Conservation (phyloP, 2,113 vertebrate genomes). For the Heteronetta atricapilla region DNA sequence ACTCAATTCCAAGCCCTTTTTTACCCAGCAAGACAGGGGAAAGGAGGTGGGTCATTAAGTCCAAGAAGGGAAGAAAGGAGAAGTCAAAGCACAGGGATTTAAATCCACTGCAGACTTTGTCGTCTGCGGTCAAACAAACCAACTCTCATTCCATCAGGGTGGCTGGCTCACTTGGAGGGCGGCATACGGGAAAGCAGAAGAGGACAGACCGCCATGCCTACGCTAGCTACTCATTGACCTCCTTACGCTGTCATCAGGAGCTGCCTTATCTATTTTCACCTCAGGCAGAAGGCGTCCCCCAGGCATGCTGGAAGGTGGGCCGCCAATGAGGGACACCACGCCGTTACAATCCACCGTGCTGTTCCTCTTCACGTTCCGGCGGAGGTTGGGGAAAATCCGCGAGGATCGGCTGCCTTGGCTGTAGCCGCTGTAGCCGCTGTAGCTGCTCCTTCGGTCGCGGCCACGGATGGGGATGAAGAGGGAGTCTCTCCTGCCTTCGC, state of each 20-base stretch:
- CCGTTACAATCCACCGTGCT: constrained; percentile 99
- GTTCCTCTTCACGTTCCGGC: constrained; percentile 92
- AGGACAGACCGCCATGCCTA: constrained; percentile 82
- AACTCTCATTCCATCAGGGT: neutral
- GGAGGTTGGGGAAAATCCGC: constrained; percentile 89
- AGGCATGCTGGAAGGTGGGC: constrained; percentile 83
- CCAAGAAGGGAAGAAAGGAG: neutral
- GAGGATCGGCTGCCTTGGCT: constrained; percentile 92
- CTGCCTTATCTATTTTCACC: constrained; percentile 96
- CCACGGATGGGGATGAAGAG: constrained; percentile 93
- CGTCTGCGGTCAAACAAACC: neutral
- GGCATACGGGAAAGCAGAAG: constrained; percentile 28
- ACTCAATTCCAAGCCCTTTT: constrained; percentile 39
- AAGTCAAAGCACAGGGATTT: neutral
- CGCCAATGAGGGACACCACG: constrained; percentile 95
- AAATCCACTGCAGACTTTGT: neutral
- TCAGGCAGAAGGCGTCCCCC: constrained; percentile 96
- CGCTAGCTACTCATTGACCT: constrained; percentile 80
- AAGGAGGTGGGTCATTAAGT: neutral
- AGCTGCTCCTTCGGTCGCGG: constrained; percentile 87
- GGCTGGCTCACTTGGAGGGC: constrained; percentile 3
- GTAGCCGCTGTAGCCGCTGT: constrained; percentile 91
- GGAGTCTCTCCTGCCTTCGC: constrained; percentile 92
- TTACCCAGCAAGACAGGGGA: neutral
- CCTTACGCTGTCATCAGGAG: constrained; percentile 88